Conservation (phyloP, 2,113 vertebrate genomes). For the Meleagris gallopavo region DNA sequence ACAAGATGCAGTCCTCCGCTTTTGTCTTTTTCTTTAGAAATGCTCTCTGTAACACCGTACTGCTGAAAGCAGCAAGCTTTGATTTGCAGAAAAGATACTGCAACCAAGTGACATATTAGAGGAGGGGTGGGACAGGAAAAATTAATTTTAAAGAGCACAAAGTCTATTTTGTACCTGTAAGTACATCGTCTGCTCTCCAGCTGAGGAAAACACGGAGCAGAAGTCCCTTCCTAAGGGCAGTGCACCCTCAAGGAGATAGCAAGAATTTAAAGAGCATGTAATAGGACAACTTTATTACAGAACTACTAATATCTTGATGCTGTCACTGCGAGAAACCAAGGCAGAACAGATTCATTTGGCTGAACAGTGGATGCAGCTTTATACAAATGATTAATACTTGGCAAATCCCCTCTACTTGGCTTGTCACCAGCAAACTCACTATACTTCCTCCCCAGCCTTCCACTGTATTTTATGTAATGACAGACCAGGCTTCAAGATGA, state of each 20-base stretch:
- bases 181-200: not conserved
- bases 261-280: not conserved
- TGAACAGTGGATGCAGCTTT: conserved; percentile 56
- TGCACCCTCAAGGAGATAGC: not conserved
- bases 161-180: not conserved
- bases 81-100: conserved; percentile 44
- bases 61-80: conserved; percentile 13
- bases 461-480: conserved; percentile 50
- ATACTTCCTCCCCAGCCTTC: conserved; percentile 57
- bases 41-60: not conserved
- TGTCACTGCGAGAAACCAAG: conserved; percentile 54
- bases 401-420: conserved; percentile 55
- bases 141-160: not conserved
- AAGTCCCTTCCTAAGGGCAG: not conserved
- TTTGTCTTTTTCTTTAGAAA: conserved; percentile 41
- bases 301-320: conserved; percentile 17
- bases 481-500: conserved; percentile 1
- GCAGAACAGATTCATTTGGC: conserved; percentile 65
- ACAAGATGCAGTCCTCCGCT: conserved; percentile 13
- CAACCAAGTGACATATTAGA: not conserved
- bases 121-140: not conserved
- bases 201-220: not conserved
- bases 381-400: conserved; percentile 67
- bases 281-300: conserved; percentile 15
- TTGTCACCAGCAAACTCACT: conserved; percentile 49